Percentiles rank a stretch among this genome's conserved stretches.
Evolutionary conservation across 2,797 vertebrate species (phyloP).

Genomic region (Leptodactylus fallax): DNA sequence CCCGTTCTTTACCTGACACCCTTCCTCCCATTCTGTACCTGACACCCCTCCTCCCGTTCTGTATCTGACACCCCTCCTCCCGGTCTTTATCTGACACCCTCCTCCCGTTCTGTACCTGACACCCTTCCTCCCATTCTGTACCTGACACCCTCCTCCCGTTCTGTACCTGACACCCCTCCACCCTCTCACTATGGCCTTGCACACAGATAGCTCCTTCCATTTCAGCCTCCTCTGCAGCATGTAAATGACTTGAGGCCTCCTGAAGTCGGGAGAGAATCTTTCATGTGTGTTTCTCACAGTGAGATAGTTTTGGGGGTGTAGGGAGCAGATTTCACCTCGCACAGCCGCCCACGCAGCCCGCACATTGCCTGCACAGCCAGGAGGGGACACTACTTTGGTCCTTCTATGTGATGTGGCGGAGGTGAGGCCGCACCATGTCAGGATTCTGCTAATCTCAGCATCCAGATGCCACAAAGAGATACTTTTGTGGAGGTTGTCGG

Average conservation of each 20-base stretch:
- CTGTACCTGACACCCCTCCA: neutral
- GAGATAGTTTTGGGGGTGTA: conserved; percentile 12
- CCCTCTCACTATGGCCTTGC: neutral
- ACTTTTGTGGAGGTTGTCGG: neutral
- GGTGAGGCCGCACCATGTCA: conserved; percentile 7
- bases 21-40: too few species aligned
- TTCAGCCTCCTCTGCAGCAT: neutral
- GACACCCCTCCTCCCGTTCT: too few species aligned
- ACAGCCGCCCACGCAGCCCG: conserved; percentile 52
- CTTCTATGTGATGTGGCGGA: conserved; percentile 8
- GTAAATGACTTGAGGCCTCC: neutral
- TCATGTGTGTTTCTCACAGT: conserved; percentile 24
- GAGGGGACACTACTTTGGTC: conserved; percentile 38
- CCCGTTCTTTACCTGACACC: too few species aligned
- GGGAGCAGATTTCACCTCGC: conserved; percentile 45
- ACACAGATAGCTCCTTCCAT: neutral
- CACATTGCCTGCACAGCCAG: conserved; percentile 30
- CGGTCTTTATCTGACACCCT: too few species aligned
- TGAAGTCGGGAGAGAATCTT: neutral
- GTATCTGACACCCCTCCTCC: too few species aligned
- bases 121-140: too few species aligned
- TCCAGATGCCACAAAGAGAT: neutral
- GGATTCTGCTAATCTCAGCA: conserved; percentile 16
- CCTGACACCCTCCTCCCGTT: neutral
- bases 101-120: too few species aligned